Evolutionary conservation across 2,797 vertebrate species (phyloP), one percentile per base, ranked within the genome.

Genomic region (Coregonus suidteri): DNA sequence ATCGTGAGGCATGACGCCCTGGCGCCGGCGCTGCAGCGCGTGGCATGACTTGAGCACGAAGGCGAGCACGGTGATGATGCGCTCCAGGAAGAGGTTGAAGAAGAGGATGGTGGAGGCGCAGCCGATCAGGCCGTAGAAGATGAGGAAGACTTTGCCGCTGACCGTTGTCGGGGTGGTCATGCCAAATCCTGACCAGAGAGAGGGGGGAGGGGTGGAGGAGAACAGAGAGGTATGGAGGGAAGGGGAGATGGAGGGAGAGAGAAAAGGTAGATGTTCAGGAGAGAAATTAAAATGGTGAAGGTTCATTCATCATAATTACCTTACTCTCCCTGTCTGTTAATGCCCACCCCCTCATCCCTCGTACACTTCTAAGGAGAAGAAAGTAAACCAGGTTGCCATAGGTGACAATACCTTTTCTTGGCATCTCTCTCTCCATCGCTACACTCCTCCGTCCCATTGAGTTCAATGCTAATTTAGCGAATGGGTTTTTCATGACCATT

Each of bases 1-100:
- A 0, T 86, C 87, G 13, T 87, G 91, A 41, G 94, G 87, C 73
- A 90, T 83, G 0, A 89, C 86, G 0, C 92, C 94, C 16, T 90
- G 94, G 34, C 94, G 90, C 74, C 84, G 92, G 34, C 95, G 92
- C 82, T 91, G 94, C 75, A 91, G 92, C 78, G 95, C 92, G 0
- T 94, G 92, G 88, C 93, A 96, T 13, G 90, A 91, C 78, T 95
- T 95, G 90, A 96, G 93, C 79, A 95, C 13, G 0, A 85, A 94
- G 66, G 95, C 95, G 35, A 96, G 94, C 83, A 96, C 88, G 0
- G 95, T 95, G 89, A 96, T 95, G 75, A 96, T 91, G 30, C 95
- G 95, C 85, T 97, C 96, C 88, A 96, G 90, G 88, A 96, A 96
- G 54, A 96, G 91, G 89, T 96, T 97, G 87, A 96, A 96, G 89